Evolutionary conservation across 1,140 invertebrate genomes (phyloP).

Genomic region (Ganaspis sp.): DNA sequence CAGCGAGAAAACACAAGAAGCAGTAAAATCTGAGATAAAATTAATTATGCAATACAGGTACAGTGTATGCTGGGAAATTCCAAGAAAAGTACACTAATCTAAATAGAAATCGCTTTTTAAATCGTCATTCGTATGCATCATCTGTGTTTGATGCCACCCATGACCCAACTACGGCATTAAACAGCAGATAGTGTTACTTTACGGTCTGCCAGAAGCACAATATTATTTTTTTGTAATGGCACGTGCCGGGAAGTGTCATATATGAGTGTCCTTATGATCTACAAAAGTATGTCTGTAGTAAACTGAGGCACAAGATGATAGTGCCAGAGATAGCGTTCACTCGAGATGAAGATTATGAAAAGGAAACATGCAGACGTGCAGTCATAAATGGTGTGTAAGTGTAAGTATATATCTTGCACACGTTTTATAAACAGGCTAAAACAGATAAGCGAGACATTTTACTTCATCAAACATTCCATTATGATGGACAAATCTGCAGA

Average conservation of each 20-base stretch:
- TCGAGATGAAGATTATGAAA: constrained; percentile 9
- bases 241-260: constrained; percentile 24
- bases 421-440: constrained; percentile 1
- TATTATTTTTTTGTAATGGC: constrained; percentile 2
- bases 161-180: constrained; percentile 19
- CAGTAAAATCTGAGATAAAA: not conserved
- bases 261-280: constrained; percentile 12
- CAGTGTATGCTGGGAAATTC: not conserved
- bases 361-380: not conserved
- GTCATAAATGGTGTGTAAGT: not conserved
- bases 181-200: constrained; percentile 23
- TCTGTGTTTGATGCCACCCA: constrained; percentile 11
- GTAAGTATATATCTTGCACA: not conserved
- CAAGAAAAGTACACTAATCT: constrained; percentile 13
- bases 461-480: constrained; percentile 1
- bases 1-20: not conserved
- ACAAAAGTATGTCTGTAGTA: constrained; percentile 21
- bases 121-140: constrained; percentile 23
- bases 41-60: constrained; percentile 1
- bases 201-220: constrained; percentile 1
- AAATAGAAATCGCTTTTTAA: constrained; percentile 3
- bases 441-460: not conserved
- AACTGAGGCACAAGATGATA: constrained; percentile 15
- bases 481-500: constrained; percentile 12
- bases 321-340: not conserved